Percentiles rank a stretch among this genome's conserved stretches.
Conservation (phyloP, 2,113 vertebrate species). For the Takifugu flavidus region DNA sequence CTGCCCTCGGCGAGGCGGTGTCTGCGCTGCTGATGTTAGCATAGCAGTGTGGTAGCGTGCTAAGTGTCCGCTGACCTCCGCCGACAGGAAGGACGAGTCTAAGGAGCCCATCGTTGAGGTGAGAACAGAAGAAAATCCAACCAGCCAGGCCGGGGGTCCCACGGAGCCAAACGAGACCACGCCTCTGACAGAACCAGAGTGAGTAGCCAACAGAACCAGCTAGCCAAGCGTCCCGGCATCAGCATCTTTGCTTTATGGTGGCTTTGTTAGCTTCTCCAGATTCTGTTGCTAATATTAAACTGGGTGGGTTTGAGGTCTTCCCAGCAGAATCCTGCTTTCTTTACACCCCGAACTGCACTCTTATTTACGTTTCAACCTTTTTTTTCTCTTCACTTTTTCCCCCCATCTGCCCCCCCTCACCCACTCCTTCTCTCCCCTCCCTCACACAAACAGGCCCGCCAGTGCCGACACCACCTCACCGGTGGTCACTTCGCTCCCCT, state of each 20-base stretch:
- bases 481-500: slow-evolving; percentile 88
- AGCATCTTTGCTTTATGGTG: slow-evolving; percentile 42
- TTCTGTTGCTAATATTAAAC: slow-evolving; percentile 5
- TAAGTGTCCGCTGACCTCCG: slow-evolving; percentile 1
- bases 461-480: slow-evolving; percentile 81
- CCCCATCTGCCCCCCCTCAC: slow-evolving; percentile 8
- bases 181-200: slow-evolving; percentile 94
- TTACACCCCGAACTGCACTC: slow-evolving; percentile 27
- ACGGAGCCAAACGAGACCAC: slow-evolving; percentile 97
- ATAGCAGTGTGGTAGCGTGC: not conserved
- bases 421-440: slow-evolving; percentile 9
- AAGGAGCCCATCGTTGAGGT: slow-evolving; percentile 99
- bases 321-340: slow-evolving; percentile 29
- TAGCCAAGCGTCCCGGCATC: not conserved
- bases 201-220: slow-evolving; percentile 48
- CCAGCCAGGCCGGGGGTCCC: slow-evolving; percentile 89
- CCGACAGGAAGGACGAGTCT: slow-evolving; percentile 92
- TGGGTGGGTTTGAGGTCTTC: slow-evolving; percentile 9
- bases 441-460: slow-evolving; percentile 83
- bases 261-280: slow-evolving; percentile 29
- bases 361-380: not conserved
- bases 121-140: slow-evolving; percentile 86
- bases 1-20: too few species aligned
- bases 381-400: slow-evolving; percentile 11
- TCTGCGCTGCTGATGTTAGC: not conserved